Conservation (phyloP, 92 coral and sea anemone genomes). For the Palythoa grandiflora region DNA sequence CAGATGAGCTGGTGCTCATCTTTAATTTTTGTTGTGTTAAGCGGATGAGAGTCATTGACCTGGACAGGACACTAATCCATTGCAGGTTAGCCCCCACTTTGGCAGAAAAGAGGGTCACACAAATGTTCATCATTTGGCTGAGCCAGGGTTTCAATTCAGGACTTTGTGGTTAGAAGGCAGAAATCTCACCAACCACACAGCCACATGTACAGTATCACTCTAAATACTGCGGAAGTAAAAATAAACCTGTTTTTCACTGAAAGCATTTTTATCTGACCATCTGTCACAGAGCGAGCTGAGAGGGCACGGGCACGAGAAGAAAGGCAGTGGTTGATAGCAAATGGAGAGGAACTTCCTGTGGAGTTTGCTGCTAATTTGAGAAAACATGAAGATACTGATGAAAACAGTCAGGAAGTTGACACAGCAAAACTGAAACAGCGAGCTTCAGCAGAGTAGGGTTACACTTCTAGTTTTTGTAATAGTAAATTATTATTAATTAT, state of each 20-base stretch:
- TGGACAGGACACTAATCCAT: too few relatives aligned
- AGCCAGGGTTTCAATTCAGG: too few relatives aligned
- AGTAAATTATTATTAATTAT: not conserved
- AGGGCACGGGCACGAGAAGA: constrained; percentile 95
- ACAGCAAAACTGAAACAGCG: constrained; percentile 57
- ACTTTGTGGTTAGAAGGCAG: too few relatives aligned
- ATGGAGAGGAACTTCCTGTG: constrained; percentile 80
- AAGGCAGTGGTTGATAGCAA: constrained; percentile 92
- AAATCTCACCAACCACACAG: not conserved
- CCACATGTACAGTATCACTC: not conserved
- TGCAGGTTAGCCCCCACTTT: too few relatives aligned
- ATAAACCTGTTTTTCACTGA: not conserved
- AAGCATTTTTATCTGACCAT: not conserved
- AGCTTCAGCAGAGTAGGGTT: constrained; percentile 39
- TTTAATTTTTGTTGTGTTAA: too few relatives aligned
- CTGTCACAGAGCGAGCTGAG: constrained; percentile 87
- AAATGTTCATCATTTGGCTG: too few relatives aligned
- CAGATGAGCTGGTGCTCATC: too few relatives aligned
- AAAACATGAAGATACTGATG: constrained; percentile 64
- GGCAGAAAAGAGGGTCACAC: too few relatives aligned
- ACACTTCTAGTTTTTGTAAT: not conserved
- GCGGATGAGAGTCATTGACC: too few relatives aligned
- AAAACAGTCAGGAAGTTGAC: constrained; percentile 57
- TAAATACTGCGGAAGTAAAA: too few relatives aligned
- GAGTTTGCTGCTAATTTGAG: constrained; percentile 62